Base-by-base conservation (phyloP, 2,113 vertebrate genomes). In the Rhinogobius similis region DNA sequence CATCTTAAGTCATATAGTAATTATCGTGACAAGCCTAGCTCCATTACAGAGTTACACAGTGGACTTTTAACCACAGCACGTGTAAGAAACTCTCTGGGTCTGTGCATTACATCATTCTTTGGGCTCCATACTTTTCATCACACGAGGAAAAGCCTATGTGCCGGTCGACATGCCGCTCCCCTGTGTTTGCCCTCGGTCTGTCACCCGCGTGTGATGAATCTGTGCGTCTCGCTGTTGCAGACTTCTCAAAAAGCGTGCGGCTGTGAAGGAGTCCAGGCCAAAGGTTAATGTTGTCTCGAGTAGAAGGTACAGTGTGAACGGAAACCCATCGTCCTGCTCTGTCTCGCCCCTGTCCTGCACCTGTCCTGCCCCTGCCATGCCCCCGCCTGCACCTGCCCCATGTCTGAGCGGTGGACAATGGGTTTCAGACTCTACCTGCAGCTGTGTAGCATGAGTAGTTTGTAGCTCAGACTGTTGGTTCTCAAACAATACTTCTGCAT, bases 151-250 rank as follows among this genome's bases (percentile, higher is more conserved):
- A 18, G 23, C 52, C 21, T 14, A 55, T 26, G 39, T 29, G 46
- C 48, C 27, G 46, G 46, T 50, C 9, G 61, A 14, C 44, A 36
- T 62, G 27, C 24, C 27, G 23, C 5, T 24, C 9, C 9, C 50
- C 71, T 63, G 62, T 68, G 61, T 75, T 55, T 79, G 69, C 38
- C 20, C 80, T 73, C 38, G 14, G 69, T 83, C 67, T 86, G 50
- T 81, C 75, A 68, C 78, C 78, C 75, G 62, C 67, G 5, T 87
- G 82, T 92, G 85, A 90, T 76, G 70, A 73, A 18, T 64, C 4
- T 82, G 81, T 79, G 70, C 86, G 72, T 93, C 87, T 93, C 84
- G 89, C 70, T 88, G 87, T 93, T 48, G 41, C 94, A 95, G 95
- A 94, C 75, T 62, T 82, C 78, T 89, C 74, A 85, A 63, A 83